Percentiles rank a stretch among this genome's conserved stretches.
Conservation (phyloP, 2,797 vertebrate genomes). For the Dryobates pubescens region DNA sequence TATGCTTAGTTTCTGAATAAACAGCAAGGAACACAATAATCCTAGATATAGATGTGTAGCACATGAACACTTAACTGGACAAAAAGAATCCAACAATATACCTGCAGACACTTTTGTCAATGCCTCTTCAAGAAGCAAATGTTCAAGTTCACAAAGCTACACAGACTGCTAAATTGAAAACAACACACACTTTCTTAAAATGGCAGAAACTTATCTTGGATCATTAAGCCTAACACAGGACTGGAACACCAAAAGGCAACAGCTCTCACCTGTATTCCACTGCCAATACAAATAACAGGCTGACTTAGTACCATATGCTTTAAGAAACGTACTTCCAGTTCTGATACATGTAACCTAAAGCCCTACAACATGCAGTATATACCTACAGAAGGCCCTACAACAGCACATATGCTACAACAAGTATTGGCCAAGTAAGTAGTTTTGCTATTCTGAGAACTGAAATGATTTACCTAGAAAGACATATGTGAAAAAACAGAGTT, state of each 20-base stretch:
- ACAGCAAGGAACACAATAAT: background rate
- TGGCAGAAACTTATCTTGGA: background rate
- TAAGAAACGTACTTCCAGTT: background rate
- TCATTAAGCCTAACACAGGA: background rate
- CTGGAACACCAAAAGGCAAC: background rate
- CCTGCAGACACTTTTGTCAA: background rate
- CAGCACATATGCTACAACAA: background rate
- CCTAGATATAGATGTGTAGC: accelerated
- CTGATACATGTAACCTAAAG: accelerated
- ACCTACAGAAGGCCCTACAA: accelerated
- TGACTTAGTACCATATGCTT: background rate
- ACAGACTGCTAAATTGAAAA: background rate
- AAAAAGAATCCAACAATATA: background rate
- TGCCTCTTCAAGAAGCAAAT: background rate
- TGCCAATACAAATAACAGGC: accelerated
- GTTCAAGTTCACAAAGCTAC: background rate
- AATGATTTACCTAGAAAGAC: background rate
- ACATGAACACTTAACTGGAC: background rate
- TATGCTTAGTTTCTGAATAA: background rate
- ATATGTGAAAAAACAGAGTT: background rate
- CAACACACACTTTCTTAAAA: background rate
- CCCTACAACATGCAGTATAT: accelerated
- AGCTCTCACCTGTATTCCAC: background rate
- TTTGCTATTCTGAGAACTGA: background rate
- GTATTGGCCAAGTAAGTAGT: background rate